A percentile compares a stretch with the other conserved stretches of the same genome.
These are phyloP conservation scores for Chrysolina oricalcia DNA, from an alignment of 2,888 invertebrate species.

Conservation along the genomic window DNA sequence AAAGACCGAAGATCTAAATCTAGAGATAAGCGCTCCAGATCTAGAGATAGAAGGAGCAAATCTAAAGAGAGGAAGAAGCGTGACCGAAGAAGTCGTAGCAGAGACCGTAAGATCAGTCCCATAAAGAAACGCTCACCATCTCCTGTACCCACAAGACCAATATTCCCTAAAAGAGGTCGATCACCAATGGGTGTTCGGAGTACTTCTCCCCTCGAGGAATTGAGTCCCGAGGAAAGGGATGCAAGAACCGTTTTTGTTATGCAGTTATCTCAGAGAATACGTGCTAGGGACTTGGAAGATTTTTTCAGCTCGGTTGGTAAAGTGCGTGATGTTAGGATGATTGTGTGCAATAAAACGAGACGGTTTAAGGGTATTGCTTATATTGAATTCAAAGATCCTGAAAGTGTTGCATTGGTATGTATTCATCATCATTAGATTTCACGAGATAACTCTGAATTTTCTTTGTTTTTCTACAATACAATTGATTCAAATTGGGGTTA, in stretches of 20 bases:
- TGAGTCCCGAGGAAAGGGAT: slow-evolving; percentile 98
- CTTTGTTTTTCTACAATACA: no score
- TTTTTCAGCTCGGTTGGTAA: slow-evolving; percentile 99
- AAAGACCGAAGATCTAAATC: slow-evolving; percentile 64
- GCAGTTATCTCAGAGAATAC: slow-evolving; percentile 95
- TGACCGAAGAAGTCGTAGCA: slow-evolving; percentile 55
- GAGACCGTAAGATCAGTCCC: slow-evolving; percentile 55
- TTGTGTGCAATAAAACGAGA: slow-evolving; percentile 98
- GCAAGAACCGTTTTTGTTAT: slow-evolving; percentile 99
- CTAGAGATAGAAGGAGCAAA: slow-evolving; percentile 71
- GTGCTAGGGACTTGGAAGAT: slow-evolving; percentile 96
- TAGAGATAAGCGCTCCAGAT: slow-evolving; percentile 57
- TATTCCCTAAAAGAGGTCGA: slow-evolving; percentile 49
- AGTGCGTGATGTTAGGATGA: slow-evolving; percentile 97
- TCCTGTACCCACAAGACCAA: slow-evolving; percentile 44
- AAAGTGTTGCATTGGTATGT: slow-evolving; percentile 94
- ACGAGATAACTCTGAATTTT: no score
- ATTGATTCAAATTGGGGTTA: no score
- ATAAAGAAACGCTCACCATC: slow-evolving; percentile 57
- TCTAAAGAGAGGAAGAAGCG: slow-evolving; percentile 59
- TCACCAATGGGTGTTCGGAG: slow-evolving; percentile 70
- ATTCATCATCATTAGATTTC: neutral
- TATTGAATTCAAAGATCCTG: slow-evolving; percentile 98
- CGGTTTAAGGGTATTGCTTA: slow-evolving; percentile 99
- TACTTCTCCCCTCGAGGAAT: slow-evolving; percentile 79